Evolutionary conservation across 2,888 invertebrate genomes (phyloP).

Genomic region (Tricholauxania praeusta): DNA sequence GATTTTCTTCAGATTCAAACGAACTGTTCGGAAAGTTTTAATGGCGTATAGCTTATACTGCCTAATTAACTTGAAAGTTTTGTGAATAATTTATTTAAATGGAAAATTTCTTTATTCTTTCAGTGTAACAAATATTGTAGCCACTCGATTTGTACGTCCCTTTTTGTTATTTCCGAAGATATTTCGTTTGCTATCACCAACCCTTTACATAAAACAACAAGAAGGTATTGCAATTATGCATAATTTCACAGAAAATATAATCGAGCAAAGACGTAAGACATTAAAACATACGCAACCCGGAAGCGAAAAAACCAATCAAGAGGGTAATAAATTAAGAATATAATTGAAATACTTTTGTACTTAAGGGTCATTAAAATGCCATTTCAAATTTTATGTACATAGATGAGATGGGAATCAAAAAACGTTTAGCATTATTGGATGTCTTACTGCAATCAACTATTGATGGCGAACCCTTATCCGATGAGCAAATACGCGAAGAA

Average conservation of each 20-base stretch:
- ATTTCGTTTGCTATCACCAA: slow-evolving; percentile 51
- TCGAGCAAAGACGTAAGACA: slow-evolving; percentile 63
- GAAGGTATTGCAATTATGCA: slow-evolving; percentile 69
- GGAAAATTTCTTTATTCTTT: neutral
- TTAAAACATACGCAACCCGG: slow-evolving; percentile 30
- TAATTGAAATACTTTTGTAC: slow-evolving; percentile 38
- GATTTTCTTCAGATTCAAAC: no score
- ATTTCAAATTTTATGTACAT: neutral
- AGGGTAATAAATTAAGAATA: slow-evolving; percentile 40
- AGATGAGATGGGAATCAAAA: slow-evolving; percentile 69
- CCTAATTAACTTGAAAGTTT: no score
- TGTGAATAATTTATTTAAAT: no score
- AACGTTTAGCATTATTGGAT: slow-evolving; percentile 76
- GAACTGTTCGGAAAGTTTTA: no score
- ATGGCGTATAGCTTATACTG: no score
- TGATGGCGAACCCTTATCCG: slow-evolving; percentile 71
- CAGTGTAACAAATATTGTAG: slow-evolving; percentile 57
- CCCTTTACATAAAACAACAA: slow-evolving; percentile 62
- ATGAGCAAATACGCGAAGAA: slow-evolving; percentile 75
- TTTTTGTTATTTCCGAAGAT: slow-evolving; percentile 50
- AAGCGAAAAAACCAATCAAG: slow-evolving; percentile 41
- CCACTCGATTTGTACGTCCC: slow-evolving; percentile 56
- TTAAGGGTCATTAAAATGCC: neutral
- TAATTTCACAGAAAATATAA: slow-evolving; percentile 70
- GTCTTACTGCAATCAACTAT: slow-evolving; percentile 72